A percentile compares a stretch with the other conserved stretches of the same genome.
phyloP scores from a whole-genome alignment of 2,797 vertebrate species.

The Prionace glauca region DNA sequence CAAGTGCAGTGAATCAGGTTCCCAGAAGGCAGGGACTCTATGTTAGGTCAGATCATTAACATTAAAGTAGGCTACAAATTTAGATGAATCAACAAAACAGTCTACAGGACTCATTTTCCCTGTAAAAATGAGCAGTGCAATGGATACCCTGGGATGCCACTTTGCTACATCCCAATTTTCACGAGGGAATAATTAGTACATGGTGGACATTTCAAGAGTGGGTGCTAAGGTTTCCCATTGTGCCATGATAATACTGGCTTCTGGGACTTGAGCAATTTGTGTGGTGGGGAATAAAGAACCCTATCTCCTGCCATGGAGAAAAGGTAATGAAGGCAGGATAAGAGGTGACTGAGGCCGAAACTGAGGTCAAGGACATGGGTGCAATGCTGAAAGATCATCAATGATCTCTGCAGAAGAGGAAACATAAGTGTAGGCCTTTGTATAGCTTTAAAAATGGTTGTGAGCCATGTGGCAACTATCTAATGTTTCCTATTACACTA shows the following conservation, averaged over 20 bases:
- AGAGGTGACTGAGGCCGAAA: background rate
- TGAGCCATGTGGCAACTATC: background rate
- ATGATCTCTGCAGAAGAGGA: background rate
- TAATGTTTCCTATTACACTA: background rate
- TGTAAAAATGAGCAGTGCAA: background rate
- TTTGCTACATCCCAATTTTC: background rate
- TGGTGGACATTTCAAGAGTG: background rate
- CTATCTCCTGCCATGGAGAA: background rate
- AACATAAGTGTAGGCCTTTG: background rate
- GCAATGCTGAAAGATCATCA: background rate
- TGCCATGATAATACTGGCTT: background rate
- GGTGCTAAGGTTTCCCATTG: background rate
- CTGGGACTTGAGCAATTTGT: background rate
- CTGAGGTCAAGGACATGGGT: background rate
- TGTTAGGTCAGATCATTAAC: background rate
- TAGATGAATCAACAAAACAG: background rate
- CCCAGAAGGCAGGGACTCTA: background rate
- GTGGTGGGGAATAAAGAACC: background rate
- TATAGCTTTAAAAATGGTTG: background rate
- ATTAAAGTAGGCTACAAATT: background rate
- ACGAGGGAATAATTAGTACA: background rate
- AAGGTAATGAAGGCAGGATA: background rate
- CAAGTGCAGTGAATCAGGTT: background rate
- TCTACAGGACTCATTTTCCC: background rate
- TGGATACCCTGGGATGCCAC: background rate